Evolutionary conservation across 2,888 invertebrate species (phyloP), one percentile per base, ranked within the genome.

Genomic region (Mystacides longicornis): DNA sequence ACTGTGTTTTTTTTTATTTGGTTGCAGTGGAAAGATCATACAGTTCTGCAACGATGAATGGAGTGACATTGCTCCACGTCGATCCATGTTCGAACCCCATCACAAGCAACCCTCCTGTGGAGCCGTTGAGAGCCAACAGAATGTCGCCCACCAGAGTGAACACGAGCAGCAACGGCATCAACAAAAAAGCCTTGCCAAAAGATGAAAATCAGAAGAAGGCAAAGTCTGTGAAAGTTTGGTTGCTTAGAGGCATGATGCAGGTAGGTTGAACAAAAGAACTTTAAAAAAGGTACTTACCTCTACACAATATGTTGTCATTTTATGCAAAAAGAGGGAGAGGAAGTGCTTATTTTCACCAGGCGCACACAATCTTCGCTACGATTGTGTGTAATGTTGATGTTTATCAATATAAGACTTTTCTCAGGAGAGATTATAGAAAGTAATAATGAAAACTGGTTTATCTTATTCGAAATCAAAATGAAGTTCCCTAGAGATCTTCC

Each of bases 11-110:
- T 19, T 45, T 19, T 45, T 45, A n/a, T 37, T 14, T 37, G 14
- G 37, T 37, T 37, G 14, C 70, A 79, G 78, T 78, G 57, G 67
- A 73, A 5, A 65, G 69, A 48, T 72, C 74, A 23, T 67, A 65
- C 37, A 65, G 65, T 47, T 64, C 65, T 1, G 63, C 63, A n/a
- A 63, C 67, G 3, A 64, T 66, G 64, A 66, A 64, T n/a, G 65
- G 65, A 14, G 62, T 64, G 2, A 64, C 64, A 3, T 55, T 65
- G 45, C 62, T 62, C 21, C 64, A 61, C 33, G 58, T 56, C 22
- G 62, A 61, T 42, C 56, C 54, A n/a, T n/a, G n/a, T n/a, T 52
- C 54, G 51, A 49, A 51, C 23, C 50, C 53, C 16, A 48, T 55
- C 37, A 43, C 5, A 27, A 45, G 20, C 9, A 62, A 69, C n/a